Base-by-base conservation (phyloP, 2,113 vertebrate genomes). In the Gymnorhina tibicen region DNA sequence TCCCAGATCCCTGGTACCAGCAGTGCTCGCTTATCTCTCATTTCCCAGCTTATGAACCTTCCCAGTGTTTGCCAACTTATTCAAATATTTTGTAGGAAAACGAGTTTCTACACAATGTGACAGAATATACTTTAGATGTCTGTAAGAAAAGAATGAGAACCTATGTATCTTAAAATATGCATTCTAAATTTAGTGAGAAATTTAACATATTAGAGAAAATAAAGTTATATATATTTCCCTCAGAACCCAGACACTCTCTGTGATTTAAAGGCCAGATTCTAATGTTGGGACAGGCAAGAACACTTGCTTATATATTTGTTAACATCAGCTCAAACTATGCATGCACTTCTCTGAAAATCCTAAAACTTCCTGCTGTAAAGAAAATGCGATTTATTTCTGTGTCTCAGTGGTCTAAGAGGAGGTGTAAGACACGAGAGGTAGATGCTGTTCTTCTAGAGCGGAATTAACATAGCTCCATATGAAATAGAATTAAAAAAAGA, bases 371-470 rank as follows among this genome's bases (percentile, higher is more conserved):
- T 87, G n/a, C 64, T 59, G 23, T 44, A 67, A 88, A 85, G 76
- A 81, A 93, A 96, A 59, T 32, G 44, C 91, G 77, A 88, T 83
- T 79, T 95, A 81, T 89, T 42, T 91, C 73, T 77, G 30, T 56
- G 44, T 58, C 92, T 74, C 35, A 56, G 52, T 64, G 81, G 53
- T 86, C 70, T 84, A 64, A 49, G 32, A 87, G 49, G 37, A 79
- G 32, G 11, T 22, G 3, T 7, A 59, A 89, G 78, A 56, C 63
- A 64, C 8, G 23, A 86, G 39, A 88, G 16, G 47, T 5, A 85
- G 58, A 49, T 23, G 23, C 46, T 62, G 44, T 9, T 91, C 27
- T 82, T 89, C 90, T 47, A 50, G 37, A 60, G 39, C 67, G 23
- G 47, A 82, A 74, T 67, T 23, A 50, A 56, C 58, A 16, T 13